These are phyloP conservation scores for Tachyglossus aculeatus DNA, from an alignment of 2,797 vertebrate genomes.

Conservation along the genomic window DNA sequence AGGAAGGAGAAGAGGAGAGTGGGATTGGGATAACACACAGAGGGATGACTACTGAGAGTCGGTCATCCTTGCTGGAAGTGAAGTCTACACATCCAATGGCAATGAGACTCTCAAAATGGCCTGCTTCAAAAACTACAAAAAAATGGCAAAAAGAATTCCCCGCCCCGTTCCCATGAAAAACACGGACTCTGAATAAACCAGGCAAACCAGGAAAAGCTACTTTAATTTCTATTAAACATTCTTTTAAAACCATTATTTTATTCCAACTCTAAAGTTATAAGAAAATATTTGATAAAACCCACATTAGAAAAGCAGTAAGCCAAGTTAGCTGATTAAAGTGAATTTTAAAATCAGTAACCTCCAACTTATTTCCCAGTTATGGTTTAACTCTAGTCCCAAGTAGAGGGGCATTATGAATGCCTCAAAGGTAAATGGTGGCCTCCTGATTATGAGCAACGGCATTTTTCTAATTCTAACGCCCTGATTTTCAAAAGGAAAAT, in stretches of 20 bases:
- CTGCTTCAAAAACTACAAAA: too few species aligned
- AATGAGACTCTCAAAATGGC: too few species aligned
- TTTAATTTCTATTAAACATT: conserved; percentile 76
- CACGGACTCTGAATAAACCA: too few species aligned
- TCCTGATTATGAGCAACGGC: conserved; percentile 26
- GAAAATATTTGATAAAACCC: conserved; percentile 49
- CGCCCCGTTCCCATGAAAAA: too few species aligned
- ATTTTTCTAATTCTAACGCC: conserved; percentile 15
- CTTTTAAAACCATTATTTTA: conserved; percentile 62
- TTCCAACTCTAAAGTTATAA: conserved; percentile 47
- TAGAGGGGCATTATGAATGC: background rate
- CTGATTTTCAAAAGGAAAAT: conserved; percentile 49
- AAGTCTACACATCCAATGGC: too few species aligned
- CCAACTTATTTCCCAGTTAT: too few species aligned
- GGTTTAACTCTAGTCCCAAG: background rate
- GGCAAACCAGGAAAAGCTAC: conserved; percentile 53
- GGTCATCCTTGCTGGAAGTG: too few species aligned
- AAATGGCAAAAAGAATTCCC: too few species aligned
- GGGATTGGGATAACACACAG: too few species aligned
- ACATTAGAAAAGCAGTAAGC: conserved; percentile 44
- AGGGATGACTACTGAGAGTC: too few species aligned
- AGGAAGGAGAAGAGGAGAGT: too few species aligned
- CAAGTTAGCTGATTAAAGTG: conserved; percentile 25
- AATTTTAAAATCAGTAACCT: background rate
- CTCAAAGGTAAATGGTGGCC: conserved; percentile 36